A percentile compares a stretch with the other conserved stretches of the same genome.
Conservation (phyloP, 2,113 vertebrate genomes). For the Leucosticte australis region DNA sequence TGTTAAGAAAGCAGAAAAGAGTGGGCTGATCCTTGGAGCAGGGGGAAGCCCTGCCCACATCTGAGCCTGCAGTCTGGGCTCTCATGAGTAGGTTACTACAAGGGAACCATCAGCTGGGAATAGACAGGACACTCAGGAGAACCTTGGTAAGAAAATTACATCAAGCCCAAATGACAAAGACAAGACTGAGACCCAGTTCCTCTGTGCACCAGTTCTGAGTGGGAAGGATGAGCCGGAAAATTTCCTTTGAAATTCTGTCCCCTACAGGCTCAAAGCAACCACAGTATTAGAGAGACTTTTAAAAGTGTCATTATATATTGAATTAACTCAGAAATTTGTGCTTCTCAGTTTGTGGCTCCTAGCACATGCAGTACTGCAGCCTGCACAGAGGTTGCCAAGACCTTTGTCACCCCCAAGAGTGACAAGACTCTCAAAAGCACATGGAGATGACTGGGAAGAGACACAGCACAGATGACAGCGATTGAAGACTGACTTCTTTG, state of each 20-base stretch:
- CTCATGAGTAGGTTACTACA: background rate
- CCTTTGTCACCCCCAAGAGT: background rate
- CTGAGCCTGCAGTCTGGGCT: background rate
- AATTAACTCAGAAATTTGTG: background rate
- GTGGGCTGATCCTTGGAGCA: background rate
- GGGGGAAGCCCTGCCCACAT: background rate
- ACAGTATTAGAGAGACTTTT: background rate
- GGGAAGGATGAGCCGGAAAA: background rate
- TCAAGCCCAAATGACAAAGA: background rate
- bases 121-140: background rate
- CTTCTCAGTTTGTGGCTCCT: background rate
- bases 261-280: constrained; percentile 16
- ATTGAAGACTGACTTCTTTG: background rate
- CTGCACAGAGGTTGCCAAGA: background rate
- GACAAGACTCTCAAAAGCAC: background rate
- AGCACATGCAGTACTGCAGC: background rate
- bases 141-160: background rate
- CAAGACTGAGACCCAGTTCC: background rate
- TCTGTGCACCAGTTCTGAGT: background rate
- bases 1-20: background rate
- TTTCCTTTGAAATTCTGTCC: constrained; percentile 33
- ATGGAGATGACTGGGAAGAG: background rate
- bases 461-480: background rate
- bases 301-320: background rate
- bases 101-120: background rate